Conservation (phyloP, 2,113 vertebrate species). For the Ciconia maguari region DNA sequence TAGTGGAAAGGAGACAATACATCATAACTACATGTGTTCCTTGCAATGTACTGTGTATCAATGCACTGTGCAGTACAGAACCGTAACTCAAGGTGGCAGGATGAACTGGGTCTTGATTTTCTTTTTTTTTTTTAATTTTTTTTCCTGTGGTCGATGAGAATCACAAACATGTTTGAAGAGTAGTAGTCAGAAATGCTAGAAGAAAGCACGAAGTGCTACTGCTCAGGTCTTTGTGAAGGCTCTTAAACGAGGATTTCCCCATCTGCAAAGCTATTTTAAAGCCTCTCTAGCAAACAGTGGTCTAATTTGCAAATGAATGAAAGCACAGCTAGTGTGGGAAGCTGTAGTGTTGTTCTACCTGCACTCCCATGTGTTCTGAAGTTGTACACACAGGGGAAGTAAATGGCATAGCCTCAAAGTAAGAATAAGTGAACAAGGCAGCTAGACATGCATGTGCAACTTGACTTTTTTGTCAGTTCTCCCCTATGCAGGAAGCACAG, state of each 20-base stretch:
- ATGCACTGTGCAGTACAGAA: background rate
- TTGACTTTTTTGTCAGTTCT: background rate
- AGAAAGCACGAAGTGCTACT: background rate
- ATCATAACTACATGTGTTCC: background rate
- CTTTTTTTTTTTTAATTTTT: background rate
- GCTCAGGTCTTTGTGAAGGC: background rate
- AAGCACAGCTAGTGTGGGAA: background rate
- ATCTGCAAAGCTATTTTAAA: constrained; percentile 10
- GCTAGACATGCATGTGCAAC: background rate
- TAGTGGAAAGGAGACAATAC: background rate
- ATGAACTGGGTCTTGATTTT: background rate
- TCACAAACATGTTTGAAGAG: background rate
- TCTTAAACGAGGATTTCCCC: background rate
- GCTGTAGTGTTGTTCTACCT: constrained; percentile 15
- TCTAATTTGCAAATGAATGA: constrained; percentile 40
- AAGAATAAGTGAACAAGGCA: background rate
- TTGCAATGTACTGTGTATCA: background rate
- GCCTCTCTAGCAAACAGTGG: background rate
- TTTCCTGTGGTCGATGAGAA: background rate
- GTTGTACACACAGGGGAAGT: background rate
- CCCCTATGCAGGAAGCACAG: background rate
- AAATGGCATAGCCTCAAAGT: background rate
- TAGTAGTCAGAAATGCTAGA: background rate
- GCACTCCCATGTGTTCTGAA: background rate
- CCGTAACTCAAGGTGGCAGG: constrained; percentile 17